Percentiles rank a stretch among this genome's conserved stretches.
These are phyloP conservation scores for Aurelia sp. DNA, from an alignment of 30 jellyfish, hydroid and myxozoan species.

Conservation along the genomic window DNA sequence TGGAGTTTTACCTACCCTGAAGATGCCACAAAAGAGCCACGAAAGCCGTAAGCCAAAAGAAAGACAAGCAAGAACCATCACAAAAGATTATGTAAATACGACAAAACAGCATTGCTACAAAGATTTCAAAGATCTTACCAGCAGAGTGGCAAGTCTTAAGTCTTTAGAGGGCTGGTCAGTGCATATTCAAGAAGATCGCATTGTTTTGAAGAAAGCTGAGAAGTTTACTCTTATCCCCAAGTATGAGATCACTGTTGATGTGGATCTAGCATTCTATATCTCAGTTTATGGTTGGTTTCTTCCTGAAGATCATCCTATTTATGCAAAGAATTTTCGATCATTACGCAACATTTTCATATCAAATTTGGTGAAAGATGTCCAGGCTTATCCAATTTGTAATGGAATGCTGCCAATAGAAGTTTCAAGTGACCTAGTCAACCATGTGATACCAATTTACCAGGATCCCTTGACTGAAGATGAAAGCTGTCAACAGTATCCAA, in stretches of 20 bases:
- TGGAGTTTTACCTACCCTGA: too few relatives aligned
- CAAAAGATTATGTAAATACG: not conserved
- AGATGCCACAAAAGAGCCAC: too few relatives aligned
- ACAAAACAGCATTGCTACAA: slow-evolving; percentile 29
- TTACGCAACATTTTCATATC: not conserved
- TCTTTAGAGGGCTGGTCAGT: slow-evolving; percentile 22
- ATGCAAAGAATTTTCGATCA: not conserved
- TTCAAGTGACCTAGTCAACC: too few relatives aligned
- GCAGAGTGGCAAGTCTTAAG: slow-evolving; percentile 3
- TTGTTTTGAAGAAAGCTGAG: too few relatives aligned
- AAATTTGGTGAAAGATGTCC: slow-evolving; percentile 11
- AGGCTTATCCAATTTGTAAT: not conserved
- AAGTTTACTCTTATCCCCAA: too few relatives aligned
- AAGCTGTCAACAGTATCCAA: too few relatives aligned
- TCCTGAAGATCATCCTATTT: slow-evolving; percentile 1
- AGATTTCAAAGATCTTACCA: slow-evolving; percentile 26
- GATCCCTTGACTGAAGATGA: too few relatives aligned
- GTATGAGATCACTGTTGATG: too few relatives aligned
- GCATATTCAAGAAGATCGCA: not conserved
- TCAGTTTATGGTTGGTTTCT: not conserved
- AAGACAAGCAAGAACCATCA: too few relatives aligned
- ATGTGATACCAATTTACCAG: too few relatives aligned
- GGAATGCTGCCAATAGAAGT: too few relatives aligned
- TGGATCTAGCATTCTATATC: not conserved
- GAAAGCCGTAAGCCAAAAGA: too few relatives aligned